Base-by-base conservation (phyloP, 2,797 vertebrate species). In the Echeneis naucrates region DNA sequence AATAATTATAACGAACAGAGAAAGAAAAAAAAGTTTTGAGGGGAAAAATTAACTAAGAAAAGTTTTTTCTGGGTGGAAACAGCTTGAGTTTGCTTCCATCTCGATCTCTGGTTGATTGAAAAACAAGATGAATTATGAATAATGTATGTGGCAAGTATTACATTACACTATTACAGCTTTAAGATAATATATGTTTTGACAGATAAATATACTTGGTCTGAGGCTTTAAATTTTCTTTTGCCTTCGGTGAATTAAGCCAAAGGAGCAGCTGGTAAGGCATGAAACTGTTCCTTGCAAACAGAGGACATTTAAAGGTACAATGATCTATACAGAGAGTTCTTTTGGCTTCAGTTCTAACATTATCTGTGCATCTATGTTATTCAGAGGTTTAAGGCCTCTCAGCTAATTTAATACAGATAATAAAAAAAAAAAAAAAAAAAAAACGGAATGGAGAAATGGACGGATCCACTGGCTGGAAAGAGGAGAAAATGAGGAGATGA, bases 121-220 rank as follows among this genome's bases (percentile, higher is more conserved):
- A 66, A 63, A 50, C 40, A 45, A 70, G 8, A 44, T 4, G 6
- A 67, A 54, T 38, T 42, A 59, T 84, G 73, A 82, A 87, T 89
- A 86, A 83, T 80, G 68, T 47, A 83, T 81, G 57, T 44, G 44
- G 57, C 1, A 35, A 60, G 51, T 67, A 68, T 78, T 68, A 83
- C 80, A 86, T 75, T 17, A 79, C 81, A 89, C 80, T 60, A 70
- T 63, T 53, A 75, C 72, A 82, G 74, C 13, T 82, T 84, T 88
- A 75, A 92, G 85, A 90, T 86, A 58, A 83, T 60, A 72, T 26
- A 38, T 75, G 74, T 68, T 83, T 78, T 77, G 78, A 81, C 70
- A 78, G 64, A 73, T 21, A 66, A n/a, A 79, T 85, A 71, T 75
- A 87, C 70, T 55, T 77, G 70, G 70, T 77, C 65, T 72, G 78